Conservation (phyloP, 2,113 vertebrate genomes). For the Pygoscelis adeliae region DNA sequence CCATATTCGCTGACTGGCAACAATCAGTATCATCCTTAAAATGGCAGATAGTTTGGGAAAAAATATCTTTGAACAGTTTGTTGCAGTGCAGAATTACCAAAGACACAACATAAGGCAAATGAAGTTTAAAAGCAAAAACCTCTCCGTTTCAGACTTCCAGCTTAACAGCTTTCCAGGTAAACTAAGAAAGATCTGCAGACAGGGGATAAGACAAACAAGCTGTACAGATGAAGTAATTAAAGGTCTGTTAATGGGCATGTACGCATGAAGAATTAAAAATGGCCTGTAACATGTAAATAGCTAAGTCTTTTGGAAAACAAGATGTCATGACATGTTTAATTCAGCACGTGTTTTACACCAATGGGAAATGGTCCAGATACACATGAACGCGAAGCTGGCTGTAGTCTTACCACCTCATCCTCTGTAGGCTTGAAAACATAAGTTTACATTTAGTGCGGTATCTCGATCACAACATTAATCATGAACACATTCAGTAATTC, state of each 20-base stretch:
- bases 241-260: neutral
- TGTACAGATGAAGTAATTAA: constrained; percentile 34
- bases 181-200: neutral
- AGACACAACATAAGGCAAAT: neutral
- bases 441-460: constrained; percentile 84
- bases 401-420: constrained; percentile 95
- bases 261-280: neutral
- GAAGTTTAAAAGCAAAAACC: constrained; percentile 24
- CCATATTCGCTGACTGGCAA: neutral
- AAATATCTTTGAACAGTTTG: neutral
- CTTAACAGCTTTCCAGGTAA: constrained; percentile 1
- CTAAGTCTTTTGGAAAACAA: constrained; percentile 12
- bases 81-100: neutral
- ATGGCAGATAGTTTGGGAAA: neutral
- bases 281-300: constrained; percentile 9
- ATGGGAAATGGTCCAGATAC: constrained; percentile 65
- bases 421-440: constrained; percentile 93
- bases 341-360: constrained; percentile 48
- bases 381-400: constrained; percentile 68
- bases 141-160: neutral
- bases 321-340: neutral
- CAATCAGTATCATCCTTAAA: neutral
- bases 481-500: constrained; percentile 17
- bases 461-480: constrained; percentile 40
- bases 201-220: constrained; percentile 45